Evolutionary conservation across 2,888 invertebrate species (phyloP).

Genomic region (Terebella lapidaria): DNA sequence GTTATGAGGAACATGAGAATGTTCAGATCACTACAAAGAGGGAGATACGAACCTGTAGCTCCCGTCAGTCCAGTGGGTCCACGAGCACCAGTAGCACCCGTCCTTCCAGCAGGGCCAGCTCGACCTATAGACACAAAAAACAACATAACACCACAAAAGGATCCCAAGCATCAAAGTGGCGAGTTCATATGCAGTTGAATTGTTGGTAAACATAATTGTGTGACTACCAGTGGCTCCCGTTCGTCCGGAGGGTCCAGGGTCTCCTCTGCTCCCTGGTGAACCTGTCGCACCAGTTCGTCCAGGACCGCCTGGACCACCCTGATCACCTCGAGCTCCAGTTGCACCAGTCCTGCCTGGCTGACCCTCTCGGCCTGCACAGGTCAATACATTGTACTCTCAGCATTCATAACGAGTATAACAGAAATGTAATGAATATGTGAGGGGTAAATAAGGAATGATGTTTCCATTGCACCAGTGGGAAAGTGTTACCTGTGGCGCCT

Average conservation of each 20-base stretch:
- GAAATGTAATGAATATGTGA: no score
- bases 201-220: no score
- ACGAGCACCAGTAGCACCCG: neutral
- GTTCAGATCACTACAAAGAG: no score
- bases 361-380: conserved; percentile 17
- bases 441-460: no score
- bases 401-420: no score
- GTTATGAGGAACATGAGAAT: no score
- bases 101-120: neutral
- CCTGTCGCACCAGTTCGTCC: conserved; percentile 20
- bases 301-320: conserved; percentile 10
- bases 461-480: no score
- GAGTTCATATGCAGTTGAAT: no score
- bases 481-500: no score
- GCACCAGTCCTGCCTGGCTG: conserved; percentile 57
- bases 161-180: no score
- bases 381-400: conserved; percentile 12
- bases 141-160: no score
- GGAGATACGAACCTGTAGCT: neutral
- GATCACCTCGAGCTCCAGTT: conserved; percentile 10
- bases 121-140: neutral
- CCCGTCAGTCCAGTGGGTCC: conserved; percentile 7
- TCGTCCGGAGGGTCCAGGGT: conserved; percentile 11
- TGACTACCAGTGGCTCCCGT: conserved; percentile 8
- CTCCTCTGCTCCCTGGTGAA: conserved; percentile 10